A percentile compares a stretch with the other conserved stretches of the same genome.
Evolutionary conservation across 2,888 invertebrate genomes (phyloP).

Genomic region (Thereva nobilitata): DNA sequence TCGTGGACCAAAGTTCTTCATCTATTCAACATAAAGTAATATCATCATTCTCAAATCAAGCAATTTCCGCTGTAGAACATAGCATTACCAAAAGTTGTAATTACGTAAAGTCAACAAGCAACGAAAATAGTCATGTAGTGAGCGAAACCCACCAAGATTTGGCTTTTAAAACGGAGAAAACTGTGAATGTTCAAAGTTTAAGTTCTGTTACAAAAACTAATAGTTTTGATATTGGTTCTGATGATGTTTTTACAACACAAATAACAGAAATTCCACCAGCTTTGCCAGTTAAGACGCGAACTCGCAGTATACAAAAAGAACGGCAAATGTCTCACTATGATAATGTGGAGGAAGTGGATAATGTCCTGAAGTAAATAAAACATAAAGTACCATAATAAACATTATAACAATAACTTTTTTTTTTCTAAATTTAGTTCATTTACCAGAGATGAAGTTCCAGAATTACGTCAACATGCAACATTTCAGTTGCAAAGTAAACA

Average conservation of each 20-base stretch:
- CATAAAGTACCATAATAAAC: neutral
- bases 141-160: conserved; percentile 38
- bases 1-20: conserved; percentile 28
- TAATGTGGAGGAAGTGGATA: conserved; percentile 65
- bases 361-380: conserved; percentile 44
- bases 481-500: conserved; percentile 57
- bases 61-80: conserved; percentile 30
- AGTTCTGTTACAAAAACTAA: conserved; percentile 46
- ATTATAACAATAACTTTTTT: neutral
- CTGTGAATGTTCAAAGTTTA: conserved; percentile 45
- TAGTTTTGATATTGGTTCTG: conserved; percentile 36
- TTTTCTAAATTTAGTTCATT: conserved; percentile 24
- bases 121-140: conserved; percentile 45
- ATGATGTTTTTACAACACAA: conserved; percentile 37
- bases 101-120: conserved; percentile 39
- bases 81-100: conserved; percentile 37
- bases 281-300: conserved; percentile 62
- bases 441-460: conserved; percentile 36
- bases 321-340: conserved; percentile 72
- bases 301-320: conserved; percentile 59
- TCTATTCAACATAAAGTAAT: conserved; percentile 30
- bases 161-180: conserved; percentile 44
- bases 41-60: conserved; percentile 41
- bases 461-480: conserved; percentile 39
- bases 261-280: conserved; percentile 59